Evolutionary conservation across 2,113 vertebrate genomes (phyloP), one percentile per base, ranked within the genome.

Genomic region (Holacanthus passer): DNA sequence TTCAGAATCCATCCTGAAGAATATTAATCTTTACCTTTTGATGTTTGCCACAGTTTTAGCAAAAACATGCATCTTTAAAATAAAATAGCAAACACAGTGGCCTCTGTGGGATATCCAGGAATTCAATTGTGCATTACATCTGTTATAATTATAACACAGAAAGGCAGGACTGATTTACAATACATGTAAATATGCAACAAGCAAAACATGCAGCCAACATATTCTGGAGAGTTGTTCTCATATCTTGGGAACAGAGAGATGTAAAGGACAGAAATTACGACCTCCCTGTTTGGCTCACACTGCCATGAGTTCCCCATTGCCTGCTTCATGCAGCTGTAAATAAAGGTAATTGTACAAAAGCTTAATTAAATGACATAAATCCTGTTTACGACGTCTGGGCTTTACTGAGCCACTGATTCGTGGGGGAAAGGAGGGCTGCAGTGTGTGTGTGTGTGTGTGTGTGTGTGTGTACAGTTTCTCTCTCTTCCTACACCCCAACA

Each of bases 321-420:
- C 87, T 70, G 82, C 85, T 88, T 73, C 76, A 62, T 39, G 69
- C 86, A 88, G 92, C 88, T 87, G 87, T 94, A 95, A 95, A 95
- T 95, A 95, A 94, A 89, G 62, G 79, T 93, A 91, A 93, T 94
- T 94, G 92, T 87, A 87, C 91, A 92, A 94, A 94, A 93, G 88
- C 88, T 92, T 94, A 94, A 95, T 95, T 95, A 95, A 95, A 95
- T 89, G 86, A 88, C 91, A 95, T 94, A 94, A 95, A 95, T 95
- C 91, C 80, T 90, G 89, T 93, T 94, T 95, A 94, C 84, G 84
- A 85, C 72, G 70, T 63, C 77, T 77, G 85, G 87, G 84, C 77
- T 89, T 85, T 86, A 83, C 84, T 55, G 84, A 82, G 84, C 83
- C 78, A 77, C 72, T 91, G 90, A 93, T 89, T 88, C 48, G 77